phyloP scores from a whole-genome alignment of 2,888 invertebrate species.

The Mythimna impura region DNA sequence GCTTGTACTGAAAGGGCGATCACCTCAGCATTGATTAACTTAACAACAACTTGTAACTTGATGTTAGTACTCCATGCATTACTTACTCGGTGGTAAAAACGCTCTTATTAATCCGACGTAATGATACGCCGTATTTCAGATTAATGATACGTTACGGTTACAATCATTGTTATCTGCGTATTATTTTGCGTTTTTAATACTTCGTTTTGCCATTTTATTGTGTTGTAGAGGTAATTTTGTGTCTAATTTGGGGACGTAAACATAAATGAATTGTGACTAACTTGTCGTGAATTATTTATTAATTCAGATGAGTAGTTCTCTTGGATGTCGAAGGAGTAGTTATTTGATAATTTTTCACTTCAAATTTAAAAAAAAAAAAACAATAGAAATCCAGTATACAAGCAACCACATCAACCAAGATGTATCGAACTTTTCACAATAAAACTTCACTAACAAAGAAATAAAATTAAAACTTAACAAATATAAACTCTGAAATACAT shows the following conservation, averaged over 20 bases:
- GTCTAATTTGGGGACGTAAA: constrained; percentile 2
- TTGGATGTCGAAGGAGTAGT: neutral
- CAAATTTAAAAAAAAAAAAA: neutral
- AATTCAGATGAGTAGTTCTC: neutral
- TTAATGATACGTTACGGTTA: constrained; percentile 41
- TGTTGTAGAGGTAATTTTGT: neutral
- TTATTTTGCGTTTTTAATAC: constrained; percentile 32
- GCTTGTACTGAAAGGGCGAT: no score
- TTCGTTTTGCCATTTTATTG: constrained; percentile 25
- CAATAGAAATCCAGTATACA: neutral
- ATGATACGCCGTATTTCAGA: constrained; percentile 39
- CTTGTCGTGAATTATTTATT: neutral
- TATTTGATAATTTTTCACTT: no score
- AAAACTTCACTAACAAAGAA: neutral
- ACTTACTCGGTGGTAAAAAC: constrained; percentile 3
- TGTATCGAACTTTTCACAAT: constrained; percentile 3
- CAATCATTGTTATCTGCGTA: constrained; percentile 44
- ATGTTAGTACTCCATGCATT: constrained; percentile 12
- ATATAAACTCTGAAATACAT: constrained; percentile 21
- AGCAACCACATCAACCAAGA: neutral
- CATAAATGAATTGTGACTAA: neutral
- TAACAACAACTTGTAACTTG: no score
- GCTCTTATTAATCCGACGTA: constrained; percentile 45
- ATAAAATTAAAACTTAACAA: constrained; percentile 32
- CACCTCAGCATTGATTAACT: no score